A percentile compares a stretch with the other conserved stretches of the same genome.
Evolutionary conservation across 1,140 invertebrate species (phyloP).

Genomic region (Heliconius melpomene): DNA sequence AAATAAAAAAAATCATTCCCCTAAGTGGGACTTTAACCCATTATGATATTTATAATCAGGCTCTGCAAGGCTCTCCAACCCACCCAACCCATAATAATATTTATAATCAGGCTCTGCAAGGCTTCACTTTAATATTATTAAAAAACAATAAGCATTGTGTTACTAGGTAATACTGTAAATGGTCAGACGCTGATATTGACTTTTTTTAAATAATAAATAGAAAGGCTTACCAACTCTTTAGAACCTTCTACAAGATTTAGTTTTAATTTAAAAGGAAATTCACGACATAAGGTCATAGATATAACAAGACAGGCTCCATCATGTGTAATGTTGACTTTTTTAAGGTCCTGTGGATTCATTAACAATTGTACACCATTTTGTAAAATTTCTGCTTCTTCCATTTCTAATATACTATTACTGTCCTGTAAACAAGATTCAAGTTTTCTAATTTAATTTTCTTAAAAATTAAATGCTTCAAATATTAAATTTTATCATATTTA

Average conservation of each 20-base stretch:
- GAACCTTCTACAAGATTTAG: slow-evolving; percentile 53
- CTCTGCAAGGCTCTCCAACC: no score
- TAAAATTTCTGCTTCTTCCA: slow-evolving; percentile 48
- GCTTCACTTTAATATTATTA: no score
- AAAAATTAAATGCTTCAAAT: no score
- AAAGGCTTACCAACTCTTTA: slow-evolving; percentile 48
- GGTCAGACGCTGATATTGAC: no score
- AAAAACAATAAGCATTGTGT: no score
- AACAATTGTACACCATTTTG: slow-evolving; percentile 55
- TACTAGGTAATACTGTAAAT: no score
- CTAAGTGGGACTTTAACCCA: no score
- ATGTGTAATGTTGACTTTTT: slow-evolving; percentile 41
- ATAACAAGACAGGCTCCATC: slow-evolving; percentile 45
- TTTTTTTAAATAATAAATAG: background rate
- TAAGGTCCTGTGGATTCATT: slow-evolving; percentile 46
- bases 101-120: no score
- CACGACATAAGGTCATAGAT: slow-evolving; percentile 47
- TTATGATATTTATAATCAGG: no score
- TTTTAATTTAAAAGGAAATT: slow-evolving; percentile 53
- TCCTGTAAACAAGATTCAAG: slow-evolving; percentile 42
- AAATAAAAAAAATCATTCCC: background rate
- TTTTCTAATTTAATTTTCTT: no score
- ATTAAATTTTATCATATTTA: background rate
- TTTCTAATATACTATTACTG: slow-evolving; percentile 57
- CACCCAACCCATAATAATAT: no score